phyloP scores from a whole-genome alignment of 2,113 vertebrate species.

The Anolis carolinensis region DNA sequence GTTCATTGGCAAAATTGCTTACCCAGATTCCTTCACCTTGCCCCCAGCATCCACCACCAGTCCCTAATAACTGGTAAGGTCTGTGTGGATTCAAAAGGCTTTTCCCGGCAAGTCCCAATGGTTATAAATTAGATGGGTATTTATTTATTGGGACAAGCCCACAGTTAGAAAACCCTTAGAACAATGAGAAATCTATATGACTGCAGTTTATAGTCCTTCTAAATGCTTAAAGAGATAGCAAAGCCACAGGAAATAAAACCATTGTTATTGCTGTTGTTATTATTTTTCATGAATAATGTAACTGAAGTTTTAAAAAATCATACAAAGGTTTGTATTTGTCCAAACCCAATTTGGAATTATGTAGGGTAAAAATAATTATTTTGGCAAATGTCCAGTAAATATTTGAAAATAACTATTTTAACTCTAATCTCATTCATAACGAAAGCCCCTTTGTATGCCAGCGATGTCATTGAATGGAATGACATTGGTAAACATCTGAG shows the following conservation, averaged over 20 bases:
- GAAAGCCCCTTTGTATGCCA: neutral
- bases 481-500: neutral
- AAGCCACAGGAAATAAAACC: neutral
- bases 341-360: neutral
- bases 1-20: too few relatives aligned
- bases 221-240: neutral
- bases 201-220: neutral
- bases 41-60: too few relatives aligned
- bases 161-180: neutral
- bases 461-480: too few relatives aligned
- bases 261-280: neutral
- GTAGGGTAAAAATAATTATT: neutral
- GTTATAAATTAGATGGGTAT: too few relatives aligned
- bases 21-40: too few relatives aligned
- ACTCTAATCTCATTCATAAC: neutral
- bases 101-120: too few relatives aligned
- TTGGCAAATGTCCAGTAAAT: neutral
- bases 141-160: neutral
- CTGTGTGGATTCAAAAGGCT: too few relatives aligned
- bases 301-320: neutral
- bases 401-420: neutral
- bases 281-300: neutral
- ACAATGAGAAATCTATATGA: neutral
- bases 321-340: neutral
- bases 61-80: too few relatives aligned